Evolutionary conservation across 1,140 invertebrate species (phyloP).

Genomic region (Zaprionus africanus): DNA sequence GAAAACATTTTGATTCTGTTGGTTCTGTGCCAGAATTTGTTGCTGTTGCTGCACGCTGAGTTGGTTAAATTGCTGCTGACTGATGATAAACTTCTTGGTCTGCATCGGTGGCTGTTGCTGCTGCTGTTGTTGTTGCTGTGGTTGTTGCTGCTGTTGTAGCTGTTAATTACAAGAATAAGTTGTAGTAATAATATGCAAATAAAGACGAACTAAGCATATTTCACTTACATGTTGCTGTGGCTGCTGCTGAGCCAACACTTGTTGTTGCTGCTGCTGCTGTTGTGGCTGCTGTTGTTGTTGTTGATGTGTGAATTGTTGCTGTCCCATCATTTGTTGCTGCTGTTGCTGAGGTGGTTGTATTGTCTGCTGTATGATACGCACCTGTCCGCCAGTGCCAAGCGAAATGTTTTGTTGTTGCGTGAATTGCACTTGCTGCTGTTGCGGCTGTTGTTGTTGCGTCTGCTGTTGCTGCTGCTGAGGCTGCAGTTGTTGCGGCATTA

Average conservation of each 20-base stretch:
- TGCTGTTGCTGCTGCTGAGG: constrained; percentile 30
- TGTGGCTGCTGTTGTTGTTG: constrained; percentile 57
- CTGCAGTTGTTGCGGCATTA: constrained; percentile 22
- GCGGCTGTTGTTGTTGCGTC: constrained; percentile 33
- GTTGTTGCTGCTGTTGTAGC: constrained; percentile 39
- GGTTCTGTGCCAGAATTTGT: constrained; percentile 84
- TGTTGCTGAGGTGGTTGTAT: constrained; percentile 66
- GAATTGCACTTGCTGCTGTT: constrained; percentile 61
- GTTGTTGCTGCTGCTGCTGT: constrained; percentile 50
- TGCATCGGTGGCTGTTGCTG: constrained; percentile 51
- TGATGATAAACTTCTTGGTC: constrained; percentile 81
- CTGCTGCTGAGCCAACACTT: constrained; percentile 49
- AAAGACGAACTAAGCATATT: neutral
- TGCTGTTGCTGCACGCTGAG: constrained; percentile 86
- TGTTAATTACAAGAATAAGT: neutral
- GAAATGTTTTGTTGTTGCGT: constrained; percentile 70
- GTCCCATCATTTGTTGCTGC: constrained; percentile 62
- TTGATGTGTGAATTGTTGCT: constrained; percentile 62
- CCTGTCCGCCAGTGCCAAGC: constrained; percentile 66
- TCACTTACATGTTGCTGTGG: constrained; percentile 44
- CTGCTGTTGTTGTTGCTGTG: constrained; percentile 54
- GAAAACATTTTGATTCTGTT: constrained; percentile 80
- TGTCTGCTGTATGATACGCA: constrained; percentile 81
- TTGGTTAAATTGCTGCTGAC: constrained; percentile 86
- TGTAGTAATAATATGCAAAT: neutral